Evolutionary conservation across 2,888 invertebrate genomes (phyloP), one percentile per base, ranked within the genome.

Genomic region (Clanis bilineata): DNA sequence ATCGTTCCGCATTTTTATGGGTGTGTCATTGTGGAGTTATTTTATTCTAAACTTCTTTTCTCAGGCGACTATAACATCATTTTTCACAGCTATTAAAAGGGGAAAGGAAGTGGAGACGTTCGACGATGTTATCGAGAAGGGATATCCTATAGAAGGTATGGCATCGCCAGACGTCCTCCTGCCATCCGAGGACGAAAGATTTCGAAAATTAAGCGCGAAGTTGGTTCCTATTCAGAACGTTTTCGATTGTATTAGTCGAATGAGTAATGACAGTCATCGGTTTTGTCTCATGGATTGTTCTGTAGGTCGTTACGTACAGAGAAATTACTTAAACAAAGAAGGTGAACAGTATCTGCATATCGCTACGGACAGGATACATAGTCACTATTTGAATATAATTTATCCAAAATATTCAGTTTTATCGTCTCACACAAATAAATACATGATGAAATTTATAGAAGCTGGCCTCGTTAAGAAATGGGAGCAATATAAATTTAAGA

Each of bases 221-320:
- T 64, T 90, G 4, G 78, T 82, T 12, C 68, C 80, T 0, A 76
- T 81, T 38, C 66, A 67, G 43, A 76, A 85, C 64, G 62, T 87
- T 45, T 84, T 73, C 57, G 74, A 66, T 12, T 93, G 93, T 65
- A 71, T 86, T 1, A 70, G 73, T 2, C 64, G 73, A 59, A 75
- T 93, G 71, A 68, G 55, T n/a, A 82, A 81, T 47, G 83, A 89
- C 56, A 80, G 77, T 43, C 71, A 66, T 4, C 80, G 82, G 60
- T 88, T 91, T 72, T 93, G 93, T 68, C 73, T 91, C 4, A 66
- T 89, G 15, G 92, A 93, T 62, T 93, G 93, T 68, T 77, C 90
- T 6, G 71, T 88, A 2, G 90, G 82, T 1, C 81, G 79, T 12
- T 89, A 86, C 63, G 69, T 86, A 4, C 77, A 78, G 68, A 77